Evolutionary conservation across 2,797 vertebrate species (phyloP).

Genomic region (Pantherophis alleghaniensis): DNA sequence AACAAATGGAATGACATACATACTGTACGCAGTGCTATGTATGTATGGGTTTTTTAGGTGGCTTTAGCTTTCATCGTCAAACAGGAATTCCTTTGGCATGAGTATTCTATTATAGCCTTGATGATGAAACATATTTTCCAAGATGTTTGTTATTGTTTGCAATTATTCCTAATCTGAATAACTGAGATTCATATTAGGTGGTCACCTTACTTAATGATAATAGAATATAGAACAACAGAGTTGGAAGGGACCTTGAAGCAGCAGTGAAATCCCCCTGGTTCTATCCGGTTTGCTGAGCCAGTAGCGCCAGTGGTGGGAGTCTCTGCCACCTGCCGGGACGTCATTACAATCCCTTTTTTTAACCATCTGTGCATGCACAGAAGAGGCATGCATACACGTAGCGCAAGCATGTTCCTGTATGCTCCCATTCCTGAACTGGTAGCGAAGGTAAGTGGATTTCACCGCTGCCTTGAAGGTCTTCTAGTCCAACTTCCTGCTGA

Average conservation of each 20-base stretch:
- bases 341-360: no score
- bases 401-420: no score
- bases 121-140: constrained; percentile 36
- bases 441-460: no score
- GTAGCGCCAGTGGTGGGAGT: no score
- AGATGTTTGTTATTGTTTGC: constrained; percentile 39
- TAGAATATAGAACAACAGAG: not conserved
- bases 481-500: not conserved
- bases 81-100: not conserved
- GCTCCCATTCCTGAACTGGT: no score
- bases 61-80: constrained; percentile 22
- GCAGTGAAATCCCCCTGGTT: no score
- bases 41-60: not conserved
- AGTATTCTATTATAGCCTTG: constrained; percentile 25
- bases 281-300: no score
- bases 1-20: not conserved
- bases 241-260: not conserved
- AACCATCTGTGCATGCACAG: no score
- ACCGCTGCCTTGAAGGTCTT: not conserved
- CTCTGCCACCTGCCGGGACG: no score
- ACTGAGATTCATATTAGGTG: constrained; percentile 44
- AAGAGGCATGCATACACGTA: no score
- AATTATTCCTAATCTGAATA: constrained; percentile 48
- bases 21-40: not conserved
- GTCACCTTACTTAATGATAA: constrained; percentile 32